Conservation (phyloP, 2,797 vertebrate species). For the Anisognathus igniventris region DNA sequence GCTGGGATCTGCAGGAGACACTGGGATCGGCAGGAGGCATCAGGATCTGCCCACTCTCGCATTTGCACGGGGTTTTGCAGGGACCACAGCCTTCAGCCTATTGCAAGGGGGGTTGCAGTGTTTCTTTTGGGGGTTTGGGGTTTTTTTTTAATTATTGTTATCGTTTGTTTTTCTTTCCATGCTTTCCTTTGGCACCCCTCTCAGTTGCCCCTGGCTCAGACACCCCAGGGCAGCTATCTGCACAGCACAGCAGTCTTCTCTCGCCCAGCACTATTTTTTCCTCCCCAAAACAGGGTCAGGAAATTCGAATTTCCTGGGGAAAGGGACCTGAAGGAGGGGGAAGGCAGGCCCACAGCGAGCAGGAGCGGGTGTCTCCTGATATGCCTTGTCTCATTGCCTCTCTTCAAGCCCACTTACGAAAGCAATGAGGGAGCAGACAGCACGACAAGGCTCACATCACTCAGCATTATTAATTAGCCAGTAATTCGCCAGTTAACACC, state of each 20-base stretch:
- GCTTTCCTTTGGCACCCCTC: not conserved
- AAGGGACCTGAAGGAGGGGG: not conserved
- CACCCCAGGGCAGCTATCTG: not conserved
- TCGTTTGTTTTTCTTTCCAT: not conserved
- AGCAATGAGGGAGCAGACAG: conserved; percentile 63
- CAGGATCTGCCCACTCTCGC: not conserved
- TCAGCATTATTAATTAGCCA: conserved; percentile 57
- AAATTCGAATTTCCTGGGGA: not conserved
- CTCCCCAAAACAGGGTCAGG: not conserved
- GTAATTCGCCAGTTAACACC: conserved; percentile 35
- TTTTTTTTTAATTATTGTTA: not conserved
- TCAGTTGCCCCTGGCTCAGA: not conserved
- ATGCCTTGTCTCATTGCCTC: conserved; percentile 48
- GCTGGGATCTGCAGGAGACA: not conserved
- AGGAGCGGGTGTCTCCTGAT: not conserved
- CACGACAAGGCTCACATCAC: not conserved
- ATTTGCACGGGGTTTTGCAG: not conserved
- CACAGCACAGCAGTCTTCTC: not conserved
- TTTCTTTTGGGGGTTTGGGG: rapidly evolving
- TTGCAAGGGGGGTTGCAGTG: not conserved
- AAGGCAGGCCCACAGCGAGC: not conserved
- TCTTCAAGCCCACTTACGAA: conserved; percentile 65
- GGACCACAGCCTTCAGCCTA: not conserved
- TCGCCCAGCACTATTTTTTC: not conserved
- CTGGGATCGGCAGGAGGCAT: not conserved